These are phyloP conservation scores for Maniola jurtina DNA, from an alignment of 1,140 invertebrate species.

Conservation along the genomic window DNA sequence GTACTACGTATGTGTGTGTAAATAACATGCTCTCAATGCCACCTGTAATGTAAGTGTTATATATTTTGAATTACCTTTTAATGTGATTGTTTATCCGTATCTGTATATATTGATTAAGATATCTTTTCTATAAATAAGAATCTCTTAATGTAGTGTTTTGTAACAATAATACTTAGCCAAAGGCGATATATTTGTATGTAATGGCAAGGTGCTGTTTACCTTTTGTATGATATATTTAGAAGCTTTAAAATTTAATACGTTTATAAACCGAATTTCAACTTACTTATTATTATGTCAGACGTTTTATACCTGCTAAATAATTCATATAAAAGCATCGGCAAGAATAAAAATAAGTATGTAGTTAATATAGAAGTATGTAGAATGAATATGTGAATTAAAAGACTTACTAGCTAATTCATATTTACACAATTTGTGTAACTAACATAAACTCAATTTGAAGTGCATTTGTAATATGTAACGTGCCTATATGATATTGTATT, in stretches of 20 bases:
- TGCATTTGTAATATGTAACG: conserved; percentile 34
- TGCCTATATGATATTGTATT: conserved; percentile 35
- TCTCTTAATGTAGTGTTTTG: conserved; percentile 42
- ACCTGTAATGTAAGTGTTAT: conserved; percentile 35
- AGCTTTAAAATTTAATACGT: conserved; percentile 64
- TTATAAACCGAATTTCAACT: conserved; percentile 57
- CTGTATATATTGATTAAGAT: conserved; percentile 52
- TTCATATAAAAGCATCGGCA: conserved; percentile 3
- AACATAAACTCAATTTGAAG: conserved; percentile 22
- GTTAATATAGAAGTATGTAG: conserved; percentile 7
- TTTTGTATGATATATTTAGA: conserved; percentile 54
- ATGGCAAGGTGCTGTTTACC: conserved; percentile 66
- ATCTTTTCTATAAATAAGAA: conserved; percentile 46
- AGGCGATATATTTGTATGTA: conserved; percentile 63
- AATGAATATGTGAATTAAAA: conserved; percentile 25
- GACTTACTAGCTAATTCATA: conserved; percentile 29
- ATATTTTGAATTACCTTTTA: conserved; percentile 18
- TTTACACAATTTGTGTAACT: conserved; percentile 22
- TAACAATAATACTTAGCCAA: conserved; percentile 66
- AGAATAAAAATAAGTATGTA: conserved; percentile 11
- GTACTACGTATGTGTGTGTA: conserved; percentile 39
- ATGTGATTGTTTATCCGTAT: conserved; percentile 36
- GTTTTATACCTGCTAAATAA: conserved; percentile 17
- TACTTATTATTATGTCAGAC: conserved; percentile 19
- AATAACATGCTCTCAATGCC: conserved; percentile 50